Conservation (phyloP, 2,113 vertebrate species). For the Apodemus speciosus region DNA sequence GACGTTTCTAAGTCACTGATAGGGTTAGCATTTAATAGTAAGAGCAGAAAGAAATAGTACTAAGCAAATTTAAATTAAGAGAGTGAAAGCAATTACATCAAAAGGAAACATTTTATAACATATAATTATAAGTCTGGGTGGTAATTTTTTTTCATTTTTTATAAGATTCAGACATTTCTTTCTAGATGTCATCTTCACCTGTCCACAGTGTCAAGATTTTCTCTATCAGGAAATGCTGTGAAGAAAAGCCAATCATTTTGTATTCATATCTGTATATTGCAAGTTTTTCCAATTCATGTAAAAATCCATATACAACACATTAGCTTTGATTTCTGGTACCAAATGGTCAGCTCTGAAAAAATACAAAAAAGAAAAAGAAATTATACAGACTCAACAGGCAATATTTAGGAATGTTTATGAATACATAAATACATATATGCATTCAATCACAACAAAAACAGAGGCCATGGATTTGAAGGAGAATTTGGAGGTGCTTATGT, state of each 20-base stretch:
- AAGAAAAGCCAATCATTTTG: not conserved
- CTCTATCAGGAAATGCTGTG: not conserved
- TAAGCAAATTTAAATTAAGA: not conserved
- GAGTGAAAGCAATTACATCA: not conserved
- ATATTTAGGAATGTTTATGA: not conserved
- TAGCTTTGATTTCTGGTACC: not conserved
- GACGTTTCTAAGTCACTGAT: conserved; percentile 19
- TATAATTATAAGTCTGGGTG: not conserved
- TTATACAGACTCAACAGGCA: not conserved
- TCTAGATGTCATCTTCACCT: conserved; percentile 1
- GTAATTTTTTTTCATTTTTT: not conserved
- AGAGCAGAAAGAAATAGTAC: not conserved
- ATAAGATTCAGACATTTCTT: not conserved
- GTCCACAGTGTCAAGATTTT: not conserved
- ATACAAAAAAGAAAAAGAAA: not conserved
- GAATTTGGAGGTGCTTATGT: not conserved
- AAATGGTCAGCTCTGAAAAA: not conserved
- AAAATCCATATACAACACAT: not conserved
- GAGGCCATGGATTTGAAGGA: not conserved
- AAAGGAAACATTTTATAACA: not conserved
- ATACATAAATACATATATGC: not conserved
- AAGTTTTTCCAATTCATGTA: not conserved
- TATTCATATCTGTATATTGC: not conserved
- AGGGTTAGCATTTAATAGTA: not conserved
- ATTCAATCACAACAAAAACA: not conserved